Base-by-base conservation (phyloP, 2,888 invertebrate species). In the Hyalella azteca region DNA sequence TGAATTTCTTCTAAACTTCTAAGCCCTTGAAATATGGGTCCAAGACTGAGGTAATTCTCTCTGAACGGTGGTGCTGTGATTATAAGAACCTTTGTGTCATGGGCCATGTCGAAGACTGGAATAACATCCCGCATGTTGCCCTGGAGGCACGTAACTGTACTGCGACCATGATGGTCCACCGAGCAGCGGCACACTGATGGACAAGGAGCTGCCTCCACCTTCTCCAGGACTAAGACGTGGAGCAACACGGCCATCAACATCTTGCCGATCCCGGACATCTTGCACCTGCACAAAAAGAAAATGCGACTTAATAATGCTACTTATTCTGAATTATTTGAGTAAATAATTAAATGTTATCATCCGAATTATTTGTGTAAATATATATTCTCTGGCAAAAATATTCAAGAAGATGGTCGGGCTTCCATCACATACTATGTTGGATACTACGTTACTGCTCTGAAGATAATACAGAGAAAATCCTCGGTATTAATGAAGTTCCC, bases 1-100 rank as follows among this genome's bases (percentile, higher is more conserved):
- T 91, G 91, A 15, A 95, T 88, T 88, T 93, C 93, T 87, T 93
- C 91, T 59, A 95, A 89, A 80, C 87, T 87, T 80, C 88, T 88
- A 85, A 91, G 89, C 81, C 88, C 87, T 83, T 91, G 90, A 86
- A 93, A 91, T 50, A 92, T 91, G 9, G 93, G 92, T 29, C 93
- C 93, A 85, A 94, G 92, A 36, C 92, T 92, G 76, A 94, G 89
- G 26, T 85, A 60, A 80, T 87, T 87, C 36, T 90, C 89, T 82
- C 86, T 86, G 66, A 88, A 87, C 50, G 90, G 88, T 0, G 93
- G 93, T 0, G 93, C 92, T 5, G 91, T 89, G 85, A 94, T 92
- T 83, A 91, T 89, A 79, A 94, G 89, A 4, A 93, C 89, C 87
- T 92, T 91, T 59, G 92, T 91, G 85, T 89, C 90, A 13, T 89